Percentiles rank a stretch among this genome's conserved stretches.
These are phyloP conservation scores for Crotalus tigris DNA, from an alignment of 2,113 vertebrate species.

Conservation along the genomic window DNA sequence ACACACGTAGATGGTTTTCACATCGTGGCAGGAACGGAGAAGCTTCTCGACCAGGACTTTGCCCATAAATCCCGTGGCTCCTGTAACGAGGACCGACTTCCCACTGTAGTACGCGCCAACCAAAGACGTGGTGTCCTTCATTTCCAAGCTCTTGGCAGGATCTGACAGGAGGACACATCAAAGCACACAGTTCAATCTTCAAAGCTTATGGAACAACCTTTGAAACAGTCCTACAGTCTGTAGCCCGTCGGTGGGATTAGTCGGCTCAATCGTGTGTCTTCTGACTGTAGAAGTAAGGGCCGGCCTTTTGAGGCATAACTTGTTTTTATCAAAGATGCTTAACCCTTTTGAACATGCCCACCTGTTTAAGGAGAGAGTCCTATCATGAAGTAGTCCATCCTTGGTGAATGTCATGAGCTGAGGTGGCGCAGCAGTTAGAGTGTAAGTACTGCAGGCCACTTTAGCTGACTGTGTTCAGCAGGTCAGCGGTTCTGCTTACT, in stretches of 20 bases:
- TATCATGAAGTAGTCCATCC: too few species aligned
- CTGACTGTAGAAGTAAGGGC: too few species aligned
- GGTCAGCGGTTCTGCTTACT: too few species aligned
- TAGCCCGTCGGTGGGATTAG: background rate
- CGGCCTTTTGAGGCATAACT: too few species aligned
- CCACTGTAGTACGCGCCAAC: background rate
- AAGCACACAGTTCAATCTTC: background rate
- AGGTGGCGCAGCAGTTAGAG: too few species aligned
- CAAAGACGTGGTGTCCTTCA: background rate
- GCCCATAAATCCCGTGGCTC: background rate
- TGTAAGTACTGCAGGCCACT: too few species aligned
- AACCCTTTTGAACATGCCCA: too few species aligned
- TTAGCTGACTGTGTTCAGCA: too few species aligned
- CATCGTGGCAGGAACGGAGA: background rate
- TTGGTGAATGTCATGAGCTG: too few species aligned
- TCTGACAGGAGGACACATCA: background rate
- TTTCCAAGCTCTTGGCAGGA: background rate
- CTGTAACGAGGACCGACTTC: background rate
- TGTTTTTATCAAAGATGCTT: too few species aligned
- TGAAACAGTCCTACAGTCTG: background rate
- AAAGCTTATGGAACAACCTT: background rate
- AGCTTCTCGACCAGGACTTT: background rate
- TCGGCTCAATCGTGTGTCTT: too few species aligned
- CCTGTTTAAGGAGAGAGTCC: too few species aligned
- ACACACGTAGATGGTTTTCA: background rate